These are phyloP conservation scores for Pangasianodon gigas DNA, from an alignment of 2,113 vertebrate genomes.

Conservation along the genomic window DNA sequence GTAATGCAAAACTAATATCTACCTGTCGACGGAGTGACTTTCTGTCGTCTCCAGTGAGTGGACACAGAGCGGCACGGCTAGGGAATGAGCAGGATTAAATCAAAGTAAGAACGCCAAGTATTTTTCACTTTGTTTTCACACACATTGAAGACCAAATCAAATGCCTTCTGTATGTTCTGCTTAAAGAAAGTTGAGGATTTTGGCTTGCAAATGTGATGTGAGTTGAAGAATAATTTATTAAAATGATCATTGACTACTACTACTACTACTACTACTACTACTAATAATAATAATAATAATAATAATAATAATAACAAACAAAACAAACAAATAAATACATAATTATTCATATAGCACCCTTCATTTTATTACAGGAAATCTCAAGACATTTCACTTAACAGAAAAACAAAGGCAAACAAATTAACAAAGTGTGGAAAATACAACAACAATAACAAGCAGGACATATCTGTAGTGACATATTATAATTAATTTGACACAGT, in stretches of 20 bases:
- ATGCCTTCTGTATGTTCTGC: no score
- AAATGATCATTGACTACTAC: background rate
- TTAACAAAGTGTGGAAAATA: background rate
- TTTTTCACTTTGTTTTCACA: no score
- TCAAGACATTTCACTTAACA: background rate
- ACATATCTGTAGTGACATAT: background rate
- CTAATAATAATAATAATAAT: background rate
- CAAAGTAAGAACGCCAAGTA: no score
- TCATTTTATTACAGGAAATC: slow-evolving; percentile 17
- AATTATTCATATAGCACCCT: background rate
- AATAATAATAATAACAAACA: background rate
- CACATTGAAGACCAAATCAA: no score
- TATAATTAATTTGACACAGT: background rate
- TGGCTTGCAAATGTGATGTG: no score
- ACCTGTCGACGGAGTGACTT: no score
- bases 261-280: background rate
- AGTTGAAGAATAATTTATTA: no score
- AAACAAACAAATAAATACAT: background rate
- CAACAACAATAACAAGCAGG: background rate
- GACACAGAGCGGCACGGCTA: no score
- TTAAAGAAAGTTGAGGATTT: no score
- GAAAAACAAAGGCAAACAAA: background rate
- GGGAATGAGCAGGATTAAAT: no score
- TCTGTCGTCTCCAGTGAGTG: no score
- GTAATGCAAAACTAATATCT: no score